Base-by-base conservation (phyloP, 1,140 invertebrate genomes). In the Grapholita molesta region DNA sequence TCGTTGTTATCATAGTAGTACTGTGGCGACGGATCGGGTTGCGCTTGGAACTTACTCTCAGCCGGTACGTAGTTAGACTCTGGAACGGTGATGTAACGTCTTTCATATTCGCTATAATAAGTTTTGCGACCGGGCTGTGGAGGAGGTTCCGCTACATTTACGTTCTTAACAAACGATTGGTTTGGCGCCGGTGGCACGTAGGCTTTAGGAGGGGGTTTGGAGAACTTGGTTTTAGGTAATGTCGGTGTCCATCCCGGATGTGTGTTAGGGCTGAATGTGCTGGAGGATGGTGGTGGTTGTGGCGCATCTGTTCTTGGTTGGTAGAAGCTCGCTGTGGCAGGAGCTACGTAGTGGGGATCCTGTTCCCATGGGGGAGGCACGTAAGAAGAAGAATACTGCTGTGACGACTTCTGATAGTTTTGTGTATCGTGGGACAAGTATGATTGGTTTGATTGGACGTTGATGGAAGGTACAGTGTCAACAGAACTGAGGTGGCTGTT, bases 311-410 rank as follows among this genome's bases (percentile, higher is more conserved):
- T 7, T 28, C 55, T 25, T 1, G 55, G 55, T 80, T 80, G 68
- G 28, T 23, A 21, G 42, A 35, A 57, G 9, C 67, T 82, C 42
- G 76, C 71, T 57, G 76, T 80, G 33, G 83, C 76, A 23, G 67
- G 67, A 18, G 75, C 68, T 53, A 82, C 76, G 53, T 90, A 90
- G 55, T 70, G 77, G 24, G 83, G 69, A 71, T 88, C 89, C 70
- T 89, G 86, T 76, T 91, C 89, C 89, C 89, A 91, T 11, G 89
- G 89, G 42, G 89, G 89, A 64, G 89, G 89, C 5, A 91, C 87
- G 68, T 91, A 91, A 9, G 85, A 81, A 15, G 86, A 88, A 28
- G 85, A 83, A 70, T 80, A 84, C 35, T 85, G 80, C 28, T 85
- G 85, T 42, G 83, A 70, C 11, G 84, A 77, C 33, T 82, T 82